Base-by-base conservation (phyloP, 2,113 vertebrate genomes). In the Pseudopipra pipra region DNA sequence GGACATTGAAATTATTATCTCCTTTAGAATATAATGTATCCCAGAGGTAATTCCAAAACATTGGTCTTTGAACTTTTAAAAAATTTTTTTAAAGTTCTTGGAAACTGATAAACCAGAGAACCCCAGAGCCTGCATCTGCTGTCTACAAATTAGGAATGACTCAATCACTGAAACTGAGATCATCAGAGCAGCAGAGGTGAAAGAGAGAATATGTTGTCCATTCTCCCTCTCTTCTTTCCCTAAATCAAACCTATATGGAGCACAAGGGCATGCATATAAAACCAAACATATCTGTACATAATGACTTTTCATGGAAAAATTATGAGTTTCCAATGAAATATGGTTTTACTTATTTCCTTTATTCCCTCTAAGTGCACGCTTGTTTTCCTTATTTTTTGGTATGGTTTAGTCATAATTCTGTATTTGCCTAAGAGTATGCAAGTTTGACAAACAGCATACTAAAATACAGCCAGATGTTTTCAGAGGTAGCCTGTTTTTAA, bases 71-170 rank as follows among this genome's bases (percentile, higher is more conserved):
- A 86, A 78, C 54, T 78, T 88, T 30, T 2, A 21, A 18, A 46
- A 71, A 66, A n/a, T 4, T 1, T 35, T 59, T 66, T 56, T 87
- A 63, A 67, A 85, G 37, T 96, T 90, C 89, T 81, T 91, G 91
- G 89, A 93, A 94, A 93, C 27, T 46, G 77, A 87, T 81, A 93
- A 96, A 89, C 61, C 52, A 59, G 62, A 89, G 62, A 85, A 81
- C 43, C 43, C 37, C 82, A 49, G 73, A 93, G 81, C 47, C 56
- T 70, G 35, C 70, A 91, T 94, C 66, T 75, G 66, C 49, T 87
- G 8, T 75, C 68, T 81, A 85, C 28, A 87, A 39, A 78, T 56
- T 6, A 58, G 52, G 52, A 93, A 75, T 87, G 82, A 85, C 33
- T 65, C 44, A 93, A 44, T 46, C 30, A 63, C 30, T 63, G 56